Percentiles rank a stretch among this genome's conserved stretches.
phyloP scores from a whole-genome alignment of 2,888 invertebrate species.

The Pandemis heparana region DNA sequence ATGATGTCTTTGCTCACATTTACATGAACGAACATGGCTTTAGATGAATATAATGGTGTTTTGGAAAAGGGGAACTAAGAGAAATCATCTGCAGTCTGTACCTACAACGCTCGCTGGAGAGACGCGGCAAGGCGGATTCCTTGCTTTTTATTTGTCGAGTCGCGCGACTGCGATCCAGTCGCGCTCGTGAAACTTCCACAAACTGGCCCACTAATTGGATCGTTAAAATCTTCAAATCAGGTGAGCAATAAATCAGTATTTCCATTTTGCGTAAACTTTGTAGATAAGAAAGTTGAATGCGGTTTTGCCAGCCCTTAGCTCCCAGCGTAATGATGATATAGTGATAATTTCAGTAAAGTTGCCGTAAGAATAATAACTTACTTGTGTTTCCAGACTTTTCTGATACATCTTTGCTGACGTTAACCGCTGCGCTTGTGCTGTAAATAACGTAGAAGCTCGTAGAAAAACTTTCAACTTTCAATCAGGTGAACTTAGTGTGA shows the following conservation, averaged over 20 bases:
- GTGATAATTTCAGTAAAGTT: conserved; percentile 56
- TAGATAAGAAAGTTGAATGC: conserved; percentile 51
- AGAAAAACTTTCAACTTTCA: conserved; percentile 37
- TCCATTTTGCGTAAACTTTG: conserved; percentile 57
- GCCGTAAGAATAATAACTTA: conserved; percentile 59
- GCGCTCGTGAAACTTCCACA: conserved; percentile 21
- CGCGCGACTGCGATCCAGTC: neutral
- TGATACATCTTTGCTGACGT: conserved; percentile 61
- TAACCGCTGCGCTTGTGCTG: conserved; percentile 65
- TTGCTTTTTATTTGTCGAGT: conserved; percentile 29
- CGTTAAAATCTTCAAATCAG: conserved; percentile 40
- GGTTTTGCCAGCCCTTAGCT: conserved; percentile 51
- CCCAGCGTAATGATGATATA: conserved; percentile 59
- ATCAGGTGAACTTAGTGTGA: conserved; percentile 37
- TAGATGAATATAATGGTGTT: neutral
- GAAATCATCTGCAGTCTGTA: conserved; percentile 13
- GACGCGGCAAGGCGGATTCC: conserved; percentile 19
- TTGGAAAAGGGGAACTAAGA: neutral
- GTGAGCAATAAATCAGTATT: conserved; percentile 57
- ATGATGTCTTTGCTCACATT: conserved; percentile 23
- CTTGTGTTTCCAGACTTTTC: conserved; percentile 58
- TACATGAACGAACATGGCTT: neutral
- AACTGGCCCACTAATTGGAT: conserved; percentile 40
- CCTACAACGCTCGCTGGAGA: neutral
- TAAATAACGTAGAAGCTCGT: conserved; percentile 56